Percentiles rank a stretch among this genome's conserved stretches.
Evolutionary conservation across 2,113 vertebrate species (phyloP).

Genomic region (Larimichthys crocea): DNA sequence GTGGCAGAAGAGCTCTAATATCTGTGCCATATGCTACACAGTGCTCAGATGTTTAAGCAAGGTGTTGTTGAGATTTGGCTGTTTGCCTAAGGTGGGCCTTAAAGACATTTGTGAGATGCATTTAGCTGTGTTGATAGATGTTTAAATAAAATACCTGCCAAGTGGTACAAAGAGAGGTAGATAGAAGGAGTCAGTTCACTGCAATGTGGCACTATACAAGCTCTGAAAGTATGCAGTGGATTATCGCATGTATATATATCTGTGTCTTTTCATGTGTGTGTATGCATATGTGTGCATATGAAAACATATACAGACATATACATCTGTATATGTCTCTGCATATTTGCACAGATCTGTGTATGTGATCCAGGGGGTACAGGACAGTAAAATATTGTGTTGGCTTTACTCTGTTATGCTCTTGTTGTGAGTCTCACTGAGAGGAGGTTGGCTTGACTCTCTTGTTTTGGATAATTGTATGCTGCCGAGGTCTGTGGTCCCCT

Average conservation of each 20-base stretch:
- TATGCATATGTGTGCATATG: conserved; percentile 10
- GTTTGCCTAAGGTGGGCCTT: conserved; percentile 28
- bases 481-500: conserved; percentile 85
- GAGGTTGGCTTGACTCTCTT: conserved; percentile 84
- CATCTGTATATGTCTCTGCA: conserved; percentile 22
- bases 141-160: conserved; percentile 26
- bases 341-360: conserved; percentile 46
- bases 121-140: conserved; percentile 43
- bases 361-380: conserved; percentile 55
- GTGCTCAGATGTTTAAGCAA: conserved; percentile 31
- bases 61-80: background rate
- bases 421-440: conserved; percentile 78
- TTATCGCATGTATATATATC: conserved; percentile 9
- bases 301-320: background rate
- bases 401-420: conserved; percentile 71
- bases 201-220: background rate
- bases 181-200: conserved; percentile 12
- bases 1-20: conserved; percentile 38
- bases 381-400: conserved; percentile 65
- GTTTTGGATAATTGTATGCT: conserved; percentile 88
- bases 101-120: conserved; percentile 35
- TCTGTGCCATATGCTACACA: conserved; percentile 43
- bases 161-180: background rate
- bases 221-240: conserved; percentile 21
- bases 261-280: conserved; percentile 37